phyloP scores from a whole-genome alignment of 2,797 vertebrate genomes.

The Psittacula echo region DNA sequence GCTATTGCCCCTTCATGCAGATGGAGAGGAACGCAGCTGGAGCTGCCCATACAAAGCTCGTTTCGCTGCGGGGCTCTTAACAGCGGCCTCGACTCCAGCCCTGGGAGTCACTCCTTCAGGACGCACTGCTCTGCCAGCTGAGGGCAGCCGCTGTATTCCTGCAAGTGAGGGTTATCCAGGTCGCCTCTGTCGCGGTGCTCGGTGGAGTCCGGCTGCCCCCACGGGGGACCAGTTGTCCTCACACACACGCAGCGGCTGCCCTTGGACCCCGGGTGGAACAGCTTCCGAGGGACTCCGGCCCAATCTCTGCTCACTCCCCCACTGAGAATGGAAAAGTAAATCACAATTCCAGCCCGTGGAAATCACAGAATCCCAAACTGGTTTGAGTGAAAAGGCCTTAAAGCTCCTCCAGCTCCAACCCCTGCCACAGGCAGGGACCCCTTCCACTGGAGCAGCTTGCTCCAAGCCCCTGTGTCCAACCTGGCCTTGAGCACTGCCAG shows the following conservation, averaged over 20 bases:
- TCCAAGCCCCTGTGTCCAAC: background rate
- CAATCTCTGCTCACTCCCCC: constrained; percentile 90
- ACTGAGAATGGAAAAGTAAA: constrained; percentile 65
- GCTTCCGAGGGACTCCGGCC: constrained; percentile 88
- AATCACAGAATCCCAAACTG: background rate
- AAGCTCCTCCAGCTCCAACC: background rate
- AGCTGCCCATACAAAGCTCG: accelerated
- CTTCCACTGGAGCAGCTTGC: background rate
- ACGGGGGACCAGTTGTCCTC: constrained; percentile 53
- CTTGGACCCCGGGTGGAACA: constrained; percentile 81
- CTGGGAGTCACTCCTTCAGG: constrained; percentile 5
- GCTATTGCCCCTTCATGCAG: accelerated
- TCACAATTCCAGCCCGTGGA: accelerated
- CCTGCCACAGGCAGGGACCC: background rate
- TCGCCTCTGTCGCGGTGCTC: constrained; percentile 69
- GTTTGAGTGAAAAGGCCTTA: background rate
- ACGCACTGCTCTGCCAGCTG: constrained; percentile 80
- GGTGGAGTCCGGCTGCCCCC: background rate
- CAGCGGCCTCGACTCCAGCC: accelerated
- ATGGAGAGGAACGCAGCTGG: background rate
- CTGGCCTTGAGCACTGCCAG: background rate
- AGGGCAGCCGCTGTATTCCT: constrained; percentile 84
- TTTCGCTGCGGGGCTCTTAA: accelerated
- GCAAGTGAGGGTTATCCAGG: constrained; percentile 81
- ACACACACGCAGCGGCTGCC: constrained; percentile 87